Conservation (phyloP, 2,888 invertebrate species). For the Cyclophora punctaria region DNA sequence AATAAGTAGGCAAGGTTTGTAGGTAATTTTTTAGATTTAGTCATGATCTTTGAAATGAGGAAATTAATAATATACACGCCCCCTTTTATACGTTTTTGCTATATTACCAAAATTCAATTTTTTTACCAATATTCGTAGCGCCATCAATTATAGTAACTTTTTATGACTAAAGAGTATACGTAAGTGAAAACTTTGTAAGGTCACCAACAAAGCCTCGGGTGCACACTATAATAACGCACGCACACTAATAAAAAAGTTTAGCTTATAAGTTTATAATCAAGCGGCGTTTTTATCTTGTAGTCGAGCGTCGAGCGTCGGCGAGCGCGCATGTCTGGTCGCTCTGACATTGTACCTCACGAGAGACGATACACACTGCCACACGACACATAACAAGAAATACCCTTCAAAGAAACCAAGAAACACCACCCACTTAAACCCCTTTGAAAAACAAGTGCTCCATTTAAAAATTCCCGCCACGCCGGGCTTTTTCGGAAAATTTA, state of each 20-base stretch:
- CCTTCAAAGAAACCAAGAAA: conserved; percentile 34
- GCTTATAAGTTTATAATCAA: conserved; percentile 75
- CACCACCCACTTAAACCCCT: conserved; percentile 40
- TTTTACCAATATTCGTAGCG: conserved; percentile 9
- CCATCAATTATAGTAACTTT: conserved; percentile 13
- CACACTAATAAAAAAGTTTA: conserved; percentile 70
- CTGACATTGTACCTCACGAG: conserved; percentile 35
- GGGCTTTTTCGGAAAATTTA: conserved; percentile 57
- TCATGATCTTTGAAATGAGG: too few species aligned
- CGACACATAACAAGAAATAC: too few species aligned
- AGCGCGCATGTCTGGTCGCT: conserved; percentile 52
- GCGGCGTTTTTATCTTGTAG: conserved; percentile 74
- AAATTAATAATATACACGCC: too few species aligned
- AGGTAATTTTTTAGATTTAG: too few species aligned
- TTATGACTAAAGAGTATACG: conserved; percentile 15
- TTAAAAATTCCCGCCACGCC: conserved; percentile 40
- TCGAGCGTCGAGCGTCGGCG: conserved; percentile 63
- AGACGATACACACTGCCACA: conserved; percentile 27
- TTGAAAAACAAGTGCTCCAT: conserved; percentile 51
- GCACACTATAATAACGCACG: conserved; percentile 55
- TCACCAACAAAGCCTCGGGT: conserved; percentile 58
- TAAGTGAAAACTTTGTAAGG: conserved; percentile 65
- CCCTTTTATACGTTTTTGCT: too few species aligned
- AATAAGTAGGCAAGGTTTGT: too few species aligned
- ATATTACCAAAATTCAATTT: conserved; percentile 2